Percentiles rank a stretch among this genome's conserved stretches.
Evolutionary conservation across 1,140 invertebrate genomes (phyloP).

Genomic region (Dufourea novaeangliae): DNA sequence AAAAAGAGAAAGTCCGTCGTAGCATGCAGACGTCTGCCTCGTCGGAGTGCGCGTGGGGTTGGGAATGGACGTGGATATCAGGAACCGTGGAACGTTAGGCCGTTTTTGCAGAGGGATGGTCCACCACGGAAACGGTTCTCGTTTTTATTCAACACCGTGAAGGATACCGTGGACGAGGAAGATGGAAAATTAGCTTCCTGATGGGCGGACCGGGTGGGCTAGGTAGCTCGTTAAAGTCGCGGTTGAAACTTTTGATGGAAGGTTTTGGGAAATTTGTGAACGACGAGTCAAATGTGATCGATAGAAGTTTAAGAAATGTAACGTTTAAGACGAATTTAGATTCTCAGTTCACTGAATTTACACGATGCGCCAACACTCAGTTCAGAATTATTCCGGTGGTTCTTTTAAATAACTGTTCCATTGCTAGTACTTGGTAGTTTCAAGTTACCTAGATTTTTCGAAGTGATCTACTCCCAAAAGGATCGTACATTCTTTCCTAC

Average conservation of each 20-base stretch:
- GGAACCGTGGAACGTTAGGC: not conserved
- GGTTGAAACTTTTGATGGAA: not conserved
- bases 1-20: constrained; percentile 5
- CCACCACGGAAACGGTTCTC: not conserved
- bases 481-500: no score
- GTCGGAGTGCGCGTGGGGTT: no score
- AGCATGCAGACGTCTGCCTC: not conserved
- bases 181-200: not conserved
- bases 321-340: no score
- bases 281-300: not conserved
- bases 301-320: not conserved
- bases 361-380: no score
- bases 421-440: no score
- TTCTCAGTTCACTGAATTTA: no score
- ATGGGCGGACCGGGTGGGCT: no score
- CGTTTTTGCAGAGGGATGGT: not conserved
- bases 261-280: constrained; percentile 1
- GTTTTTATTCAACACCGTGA: not conserved
- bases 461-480: no score
- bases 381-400: no score
- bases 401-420: no score
- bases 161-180: not conserved
- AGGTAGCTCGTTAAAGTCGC: not conserved
- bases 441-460: no score
- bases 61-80: not conserved